Evolutionary conservation across 1,140 invertebrate genomes (phyloP).

Genomic region (Cydia amplana): DNA sequence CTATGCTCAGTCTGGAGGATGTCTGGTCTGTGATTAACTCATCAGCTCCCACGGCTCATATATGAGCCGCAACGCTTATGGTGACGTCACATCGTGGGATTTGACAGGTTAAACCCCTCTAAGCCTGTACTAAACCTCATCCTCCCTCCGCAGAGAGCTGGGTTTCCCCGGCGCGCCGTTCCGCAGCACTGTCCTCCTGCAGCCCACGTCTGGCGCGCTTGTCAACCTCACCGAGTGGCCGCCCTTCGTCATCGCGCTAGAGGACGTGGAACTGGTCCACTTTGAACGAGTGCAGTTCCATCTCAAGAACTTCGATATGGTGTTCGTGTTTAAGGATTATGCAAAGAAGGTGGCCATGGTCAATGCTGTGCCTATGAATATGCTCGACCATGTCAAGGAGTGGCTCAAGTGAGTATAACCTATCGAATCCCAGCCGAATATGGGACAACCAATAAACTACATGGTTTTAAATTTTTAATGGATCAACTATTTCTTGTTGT

Average conservation of each 20-base stretch:
- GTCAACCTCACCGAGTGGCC: slow-evolving; percentile 99
- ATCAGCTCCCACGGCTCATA: no score
- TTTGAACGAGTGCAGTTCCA: slow-evolving; percentile 99
- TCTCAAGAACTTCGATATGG: slow-evolving; percentile 99
- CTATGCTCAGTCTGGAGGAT: no score
- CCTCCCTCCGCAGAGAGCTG: slow-evolving; percentile 84
- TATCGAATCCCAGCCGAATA: no score
- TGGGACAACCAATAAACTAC: no score
- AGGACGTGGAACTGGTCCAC: slow-evolving; percentile 98
- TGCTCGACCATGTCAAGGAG: slow-evolving; percentile 99
- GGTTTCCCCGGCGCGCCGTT: slow-evolving; percentile 99
- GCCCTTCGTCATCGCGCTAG: slow-evolving; percentile 98
- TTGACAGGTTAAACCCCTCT: no score
- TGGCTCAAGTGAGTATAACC: slow-evolving; percentile 92
- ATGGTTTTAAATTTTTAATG: no score
- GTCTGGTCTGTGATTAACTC: no score
- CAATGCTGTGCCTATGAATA: slow-evolving; percentile 98
- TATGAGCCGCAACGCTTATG: no score
- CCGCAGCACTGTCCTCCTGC: slow-evolving; percentile 96
- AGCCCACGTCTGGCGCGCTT: slow-evolving; percentile 97
- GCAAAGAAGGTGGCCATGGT: slow-evolving; percentile 96
- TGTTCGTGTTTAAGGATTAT: slow-evolving; percentile 99
- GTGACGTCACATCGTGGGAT: no score
- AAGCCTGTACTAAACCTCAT: background rate
- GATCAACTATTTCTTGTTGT: no score